Percentiles rank a stretch among this genome's conserved stretches.
phyloP scores from a whole-genome alignment of 2,113 vertebrate genomes.

The Gasterosteus aculeatus region DNA sequence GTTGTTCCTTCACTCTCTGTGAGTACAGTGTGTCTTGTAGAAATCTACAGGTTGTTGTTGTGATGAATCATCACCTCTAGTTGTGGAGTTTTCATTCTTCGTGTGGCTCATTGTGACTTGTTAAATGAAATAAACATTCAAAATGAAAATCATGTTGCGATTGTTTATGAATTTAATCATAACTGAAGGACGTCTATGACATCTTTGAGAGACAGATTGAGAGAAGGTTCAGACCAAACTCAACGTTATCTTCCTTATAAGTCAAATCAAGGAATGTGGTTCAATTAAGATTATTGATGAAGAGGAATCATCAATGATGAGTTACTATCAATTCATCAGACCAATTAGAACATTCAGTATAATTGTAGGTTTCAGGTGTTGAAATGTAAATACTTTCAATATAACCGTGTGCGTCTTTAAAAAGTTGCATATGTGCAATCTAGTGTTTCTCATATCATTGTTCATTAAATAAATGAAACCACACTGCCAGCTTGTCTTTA shows the following conservation, averaged over 20 bases:
- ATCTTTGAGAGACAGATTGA: not conserved
- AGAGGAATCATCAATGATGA: not conserved
- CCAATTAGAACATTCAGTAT: not conserved
- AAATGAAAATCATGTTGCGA: not conserved
- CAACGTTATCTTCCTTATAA: not conserved
- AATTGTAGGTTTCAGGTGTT: not conserved
- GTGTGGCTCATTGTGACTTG: not conserved
- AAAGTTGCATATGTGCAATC: too few relatives aligned
- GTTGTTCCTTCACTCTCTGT: conserved; percentile 6
- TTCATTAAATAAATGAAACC: too few relatives aligned
- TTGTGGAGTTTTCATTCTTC: not conserved
- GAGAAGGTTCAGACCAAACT: not conserved
- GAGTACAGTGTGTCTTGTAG: conserved; percentile 32
- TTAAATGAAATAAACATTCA: conserved; percentile 32
- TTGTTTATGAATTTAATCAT: not conserved
- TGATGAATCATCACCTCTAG: conserved; percentile 49
- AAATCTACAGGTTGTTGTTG: conserved; percentile 46
- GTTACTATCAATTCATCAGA: not conserved
- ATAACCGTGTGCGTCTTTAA: not conserved
- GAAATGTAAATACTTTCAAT: not conserved
- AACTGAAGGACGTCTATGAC: not conserved
- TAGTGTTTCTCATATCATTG: too few relatives aligned
- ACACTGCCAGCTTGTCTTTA: not conserved
- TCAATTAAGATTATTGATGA: not conserved
- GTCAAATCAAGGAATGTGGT: not conserved